Evolutionary conservation across 2,888 invertebrate species (phyloP), one percentile per base, ranked within the genome.

Genomic region (Allacma fusca): DNA sequence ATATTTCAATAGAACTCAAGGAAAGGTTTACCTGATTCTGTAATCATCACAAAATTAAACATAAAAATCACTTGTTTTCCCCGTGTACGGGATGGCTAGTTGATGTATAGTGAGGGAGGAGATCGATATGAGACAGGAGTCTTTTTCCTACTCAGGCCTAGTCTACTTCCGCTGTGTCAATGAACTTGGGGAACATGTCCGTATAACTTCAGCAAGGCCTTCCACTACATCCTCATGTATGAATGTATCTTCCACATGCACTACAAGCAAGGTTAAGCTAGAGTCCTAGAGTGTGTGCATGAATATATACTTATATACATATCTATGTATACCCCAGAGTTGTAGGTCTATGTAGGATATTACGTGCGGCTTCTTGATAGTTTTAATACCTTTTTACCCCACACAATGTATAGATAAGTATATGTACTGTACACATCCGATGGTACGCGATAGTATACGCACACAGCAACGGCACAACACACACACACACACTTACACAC

Each of bases 121-220:
- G 50, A 50, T 50, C 50, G 50, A 50, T 50, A 50, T 50, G 50
- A 50, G 50, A 50, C 50, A 50, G 50, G 50, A 50, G 50, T n/a
- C 50, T 50, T n/a, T 50, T 50, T 50, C 9, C 19, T 50, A 50
- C 50, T 50, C 50, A 5, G 50, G 50, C 50, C 50, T 50, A 50
- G 50, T 50, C 50, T 50, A 50, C 50, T 50, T 50, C 50, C 50
- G 50, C 50, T 50, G 50, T 50, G 50, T 50, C 50, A 50, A 50
- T 50, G 50, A 50, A 50, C 50, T 50, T 50, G 50, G 50, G 16
- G 50, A 50, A 50, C 50, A 50, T 50, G 50, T 50, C n/a, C 50
- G 19, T 50, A 50, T 50, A 50, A 19, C 16, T 50, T 19, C 50
- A 13, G 19, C 16, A n/a, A 50, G 50, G 16, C 34, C 34, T 34